Conservation (phyloP, 2,888 invertebrate species). For the Pyralis farinalis region DNA sequence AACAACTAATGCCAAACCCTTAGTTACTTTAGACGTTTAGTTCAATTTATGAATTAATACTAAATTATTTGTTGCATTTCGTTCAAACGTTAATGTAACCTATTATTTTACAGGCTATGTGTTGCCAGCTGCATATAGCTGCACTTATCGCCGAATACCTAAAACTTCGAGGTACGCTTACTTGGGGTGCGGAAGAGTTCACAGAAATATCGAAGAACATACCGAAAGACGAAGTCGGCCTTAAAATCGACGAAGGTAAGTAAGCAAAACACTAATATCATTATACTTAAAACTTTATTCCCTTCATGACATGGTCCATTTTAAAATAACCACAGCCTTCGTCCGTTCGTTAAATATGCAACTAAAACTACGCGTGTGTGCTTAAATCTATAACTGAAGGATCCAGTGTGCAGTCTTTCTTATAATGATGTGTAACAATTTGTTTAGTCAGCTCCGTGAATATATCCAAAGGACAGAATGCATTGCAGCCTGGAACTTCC, state of each 20-base stretch:
- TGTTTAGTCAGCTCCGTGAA: conserved; percentile 70
- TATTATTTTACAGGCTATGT: conserved; percentile 85
- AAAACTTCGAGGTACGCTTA: conserved; percentile 85
- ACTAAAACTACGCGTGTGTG: conserved; percentile 4
- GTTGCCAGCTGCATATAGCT: conserved; percentile 96
- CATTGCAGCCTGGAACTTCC: conserved; percentile 76
- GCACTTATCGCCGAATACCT: conserved; percentile 97
- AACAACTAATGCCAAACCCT: no score
- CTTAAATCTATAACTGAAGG: conserved; percentile 31
- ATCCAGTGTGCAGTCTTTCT: conserved; percentile 62
- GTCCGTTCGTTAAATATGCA: conserved; percentile 27
- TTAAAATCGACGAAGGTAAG: conserved; percentile 90
- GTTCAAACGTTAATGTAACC: background rate
- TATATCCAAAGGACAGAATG: conserved; percentile 74
- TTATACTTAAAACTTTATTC: conserved; percentile 35
- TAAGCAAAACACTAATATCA: conserved; percentile 20
- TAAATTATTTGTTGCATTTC: no score
- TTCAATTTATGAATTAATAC: no score
- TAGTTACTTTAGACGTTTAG: no score
- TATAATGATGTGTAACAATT: conserved; percentile 61
- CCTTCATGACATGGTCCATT: conserved; percentile 25
- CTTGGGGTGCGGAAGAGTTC: conserved; percentile 94
- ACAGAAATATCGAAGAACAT: conserved; percentile 92
- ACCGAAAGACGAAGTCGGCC: conserved; percentile 90
- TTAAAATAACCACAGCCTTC: conserved; percentile 47